A percentile compares a stretch with the other conserved stretches of the same genome.
These are phyloP conservation scores for Diaperis boleti DNA, from an alignment of 2,888 invertebrate genomes.

Conservation along the genomic window DNA sequence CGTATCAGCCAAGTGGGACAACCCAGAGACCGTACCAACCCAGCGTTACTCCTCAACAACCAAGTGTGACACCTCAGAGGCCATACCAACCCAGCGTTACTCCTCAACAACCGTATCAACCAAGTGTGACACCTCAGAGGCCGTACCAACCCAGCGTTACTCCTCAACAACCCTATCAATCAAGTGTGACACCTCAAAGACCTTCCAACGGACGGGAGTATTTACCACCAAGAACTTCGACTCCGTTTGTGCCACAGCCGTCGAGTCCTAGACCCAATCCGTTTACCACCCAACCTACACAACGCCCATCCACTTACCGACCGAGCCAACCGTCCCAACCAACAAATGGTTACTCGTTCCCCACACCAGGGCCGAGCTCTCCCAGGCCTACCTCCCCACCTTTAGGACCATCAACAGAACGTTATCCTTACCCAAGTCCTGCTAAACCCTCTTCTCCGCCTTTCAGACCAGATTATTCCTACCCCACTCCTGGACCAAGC, in stretches of 20 bases:
- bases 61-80: slow-evolving; percentile 40
- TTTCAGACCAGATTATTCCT: slow-evolving; percentile 3
- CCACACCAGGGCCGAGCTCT: not conserved
- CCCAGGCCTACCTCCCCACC: not conserved
- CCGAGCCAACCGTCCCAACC: slow-evolving; percentile 11
- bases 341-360: not conserved
- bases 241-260: slow-evolving; percentile 53
- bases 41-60: slow-evolving; percentile 41
- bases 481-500: slow-evolving; percentile 7
- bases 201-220: slow-evolving; percentile 39
- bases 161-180: slow-evolving; percentile 33
- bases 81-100: slow-evolving; percentile 40
- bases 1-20: slow-evolving; percentile 42
- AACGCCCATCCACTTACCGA: slow-evolving; percentile 26
- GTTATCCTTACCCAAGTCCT: slow-evolving; percentile 14
- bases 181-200: slow-evolving; percentile 34
- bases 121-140: slow-evolving; percentile 36
- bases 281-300: slow-evolving; percentile 41
- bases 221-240: slow-evolving; percentile 31
- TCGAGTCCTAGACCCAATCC: slow-evolving; percentile 53
- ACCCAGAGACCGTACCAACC: slow-evolving; percentile 38
- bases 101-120: slow-evolving; percentile 44
- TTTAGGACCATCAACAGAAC: too few species aligned
- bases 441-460: slow-evolving; percentile 24
- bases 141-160: slow-evolving; percentile 44